A percentile compares a stretch with the other conserved stretches of the same genome.
phyloP scores from a whole-genome alignment of 2,888 invertebrate genomes.

The Toxonevra muliebris region DNA sequence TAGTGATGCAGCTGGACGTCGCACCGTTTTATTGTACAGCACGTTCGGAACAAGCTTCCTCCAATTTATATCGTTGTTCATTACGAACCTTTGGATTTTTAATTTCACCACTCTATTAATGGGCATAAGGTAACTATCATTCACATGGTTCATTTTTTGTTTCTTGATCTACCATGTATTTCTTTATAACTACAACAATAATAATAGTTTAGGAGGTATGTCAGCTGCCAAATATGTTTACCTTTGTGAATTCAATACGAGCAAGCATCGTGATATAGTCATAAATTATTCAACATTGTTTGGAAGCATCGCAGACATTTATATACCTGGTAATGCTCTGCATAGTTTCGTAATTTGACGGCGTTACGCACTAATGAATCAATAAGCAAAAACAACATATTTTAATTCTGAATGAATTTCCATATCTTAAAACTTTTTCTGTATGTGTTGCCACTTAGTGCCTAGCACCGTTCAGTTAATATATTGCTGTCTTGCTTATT shows the following conservation, averaged over 20 bases:
- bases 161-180: not conserved
- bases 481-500: not conserved
- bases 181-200: no score
- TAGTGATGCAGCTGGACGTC: conserved; percentile 53
- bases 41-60: conserved; percentile 46
- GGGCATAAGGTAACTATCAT: conserved; percentile 50
- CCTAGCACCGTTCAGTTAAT: no score
- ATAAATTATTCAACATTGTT: conserved; percentile 61
- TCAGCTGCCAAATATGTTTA: conserved; percentile 56
- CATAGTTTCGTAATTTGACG: not conserved
- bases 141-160: not conserved
- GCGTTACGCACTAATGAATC: no score
- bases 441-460: no score
- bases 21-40: conserved; percentile 50
- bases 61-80: conserved; percentile 55
- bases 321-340: conserved; percentile 52
- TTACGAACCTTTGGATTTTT: conserved; percentile 56
- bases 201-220: conserved; percentile 50
- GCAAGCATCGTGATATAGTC: conserved; percentile 54
- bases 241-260: conserved; percentile 55
- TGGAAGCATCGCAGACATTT: conserved; percentile 55
- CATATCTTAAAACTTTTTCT: no score
- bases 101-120: conserved; percentile 53
- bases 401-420: no score
- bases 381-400: no score